Evolutionary conservation across 2,888 invertebrate species (phyloP).

Genomic region (Sinodicranocentrus sp.): DNA sequence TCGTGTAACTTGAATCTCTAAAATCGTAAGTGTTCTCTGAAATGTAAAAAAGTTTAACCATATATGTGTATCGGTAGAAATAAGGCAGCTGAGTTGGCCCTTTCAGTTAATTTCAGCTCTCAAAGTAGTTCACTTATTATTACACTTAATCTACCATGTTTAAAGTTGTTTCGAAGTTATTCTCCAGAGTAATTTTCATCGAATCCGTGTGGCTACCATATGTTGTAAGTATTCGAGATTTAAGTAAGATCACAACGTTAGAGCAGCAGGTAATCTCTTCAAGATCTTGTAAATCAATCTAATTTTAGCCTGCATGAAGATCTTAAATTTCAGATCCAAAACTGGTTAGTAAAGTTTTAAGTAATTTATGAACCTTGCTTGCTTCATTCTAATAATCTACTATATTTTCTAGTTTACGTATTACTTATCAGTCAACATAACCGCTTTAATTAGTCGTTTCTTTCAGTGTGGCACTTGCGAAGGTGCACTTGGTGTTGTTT

Average conservation of each 20-base stretch:
- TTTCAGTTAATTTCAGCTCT: too few relatives aligned
- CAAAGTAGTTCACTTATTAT: neutral
- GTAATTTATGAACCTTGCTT: too few relatives aligned
- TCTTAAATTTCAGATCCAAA: conserved; percentile 39
- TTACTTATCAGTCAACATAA: conserved; percentile 6
- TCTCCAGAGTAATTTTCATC: too few relatives aligned
- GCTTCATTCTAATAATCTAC: too few relatives aligned
- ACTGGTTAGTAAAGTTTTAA: too few relatives aligned
- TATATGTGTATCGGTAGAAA: too few relatives aligned
- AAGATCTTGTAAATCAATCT: neutral
- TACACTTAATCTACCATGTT: neutral
- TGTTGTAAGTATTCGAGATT: conserved; percentile 34
- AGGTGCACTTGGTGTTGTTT: neutral
- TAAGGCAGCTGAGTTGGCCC: conserved; percentile 8
- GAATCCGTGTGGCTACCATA: too few relatives aligned
- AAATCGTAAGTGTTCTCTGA: too few relatives aligned
- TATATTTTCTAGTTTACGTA: conserved; percentile 10
- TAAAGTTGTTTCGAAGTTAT: neutral
- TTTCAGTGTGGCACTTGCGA: neutral
- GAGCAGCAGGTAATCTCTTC: conserved; percentile 53
- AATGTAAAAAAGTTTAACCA: too few relatives aligned
- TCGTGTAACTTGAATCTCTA: too few relatives aligned
- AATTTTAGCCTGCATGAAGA: conserved; percentile 41
- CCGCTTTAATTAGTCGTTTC: neutral
- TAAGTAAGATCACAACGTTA: conserved; percentile 63